Conservation (phyloP, 2,113 vertebrate species). For the Macroglossus sobrinus region DNA sequence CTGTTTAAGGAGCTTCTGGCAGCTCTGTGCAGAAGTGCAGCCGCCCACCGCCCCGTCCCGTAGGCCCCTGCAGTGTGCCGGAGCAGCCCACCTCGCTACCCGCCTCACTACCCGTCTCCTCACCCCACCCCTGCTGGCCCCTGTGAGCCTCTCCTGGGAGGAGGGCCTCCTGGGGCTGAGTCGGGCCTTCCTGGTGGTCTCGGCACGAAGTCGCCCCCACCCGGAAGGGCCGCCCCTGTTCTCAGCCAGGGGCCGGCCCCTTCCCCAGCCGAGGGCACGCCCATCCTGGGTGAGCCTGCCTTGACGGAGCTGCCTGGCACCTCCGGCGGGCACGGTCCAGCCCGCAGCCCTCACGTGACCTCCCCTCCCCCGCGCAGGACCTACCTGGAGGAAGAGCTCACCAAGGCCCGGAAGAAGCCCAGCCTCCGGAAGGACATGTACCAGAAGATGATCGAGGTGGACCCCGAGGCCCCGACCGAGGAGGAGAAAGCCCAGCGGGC, state of each 20-base stretch:
- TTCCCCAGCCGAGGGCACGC: no score
- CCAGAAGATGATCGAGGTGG: conserved; percentile 97
- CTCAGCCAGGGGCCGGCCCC: neutral
- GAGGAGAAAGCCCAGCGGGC: conserved; percentile 90
- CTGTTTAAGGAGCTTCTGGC: neutral
- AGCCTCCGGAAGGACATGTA: conserved; percentile 97
- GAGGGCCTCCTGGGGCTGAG: neutral
- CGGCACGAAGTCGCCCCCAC: neutral
- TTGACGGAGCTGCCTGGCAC: neutral
- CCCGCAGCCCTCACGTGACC: rapidly evolving
- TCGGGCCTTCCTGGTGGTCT: neutral
- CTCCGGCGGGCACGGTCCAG: neutral
- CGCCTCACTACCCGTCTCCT: neutral
- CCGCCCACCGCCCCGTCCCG: neutral
- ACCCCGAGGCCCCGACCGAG: conserved; percentile 88
- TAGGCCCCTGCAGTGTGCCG: neutral
- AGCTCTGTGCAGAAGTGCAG: conserved; percentile 8
- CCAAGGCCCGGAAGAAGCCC: conserved; percentile 96
- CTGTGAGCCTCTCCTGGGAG: neutral
- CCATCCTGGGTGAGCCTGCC: rapidly evolving
- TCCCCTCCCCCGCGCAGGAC: conserved; percentile 81
- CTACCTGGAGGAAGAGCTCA: conserved; percentile 96
- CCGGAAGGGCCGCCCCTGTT: rapidly evolving
- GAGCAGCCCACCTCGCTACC: neutral
- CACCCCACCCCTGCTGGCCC: neutral